Conservation (phyloP, 2,797 vertebrate species). For the Lagorchestes hirsutus region DNA sequence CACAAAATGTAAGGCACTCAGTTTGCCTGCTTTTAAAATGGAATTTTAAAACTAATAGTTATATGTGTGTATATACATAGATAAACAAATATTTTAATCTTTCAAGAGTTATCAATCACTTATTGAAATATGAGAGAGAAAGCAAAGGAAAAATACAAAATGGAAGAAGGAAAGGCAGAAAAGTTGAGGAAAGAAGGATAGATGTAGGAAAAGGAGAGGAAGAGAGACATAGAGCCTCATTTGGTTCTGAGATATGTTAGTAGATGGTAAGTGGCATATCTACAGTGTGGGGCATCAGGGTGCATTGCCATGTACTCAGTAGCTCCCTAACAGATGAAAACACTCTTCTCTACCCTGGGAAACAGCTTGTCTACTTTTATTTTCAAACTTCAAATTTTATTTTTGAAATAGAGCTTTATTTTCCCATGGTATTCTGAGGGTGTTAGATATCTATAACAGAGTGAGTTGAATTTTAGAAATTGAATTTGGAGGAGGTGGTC, state of each 20-base stretch:
- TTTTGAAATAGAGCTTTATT: not conserved
- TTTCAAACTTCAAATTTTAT: not conserved
- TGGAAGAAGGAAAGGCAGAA: not conserved
- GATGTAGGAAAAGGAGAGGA: not conserved
- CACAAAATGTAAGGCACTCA: not conserved
- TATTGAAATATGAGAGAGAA: not conserved
- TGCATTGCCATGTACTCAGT: not conserved
- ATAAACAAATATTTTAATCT: not conserved
- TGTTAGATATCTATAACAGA: not conserved
- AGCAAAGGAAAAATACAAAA: not conserved
- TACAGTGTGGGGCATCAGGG: not conserved
- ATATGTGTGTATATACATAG: not conserved
- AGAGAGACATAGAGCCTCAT: not conserved
- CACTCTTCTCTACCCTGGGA: not conserved
- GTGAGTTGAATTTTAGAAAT: not conserved
- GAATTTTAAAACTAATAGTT: not conserved
- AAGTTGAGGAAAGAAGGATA: not conserved
- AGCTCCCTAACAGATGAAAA: not conserved
- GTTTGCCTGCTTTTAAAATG: not conserved
- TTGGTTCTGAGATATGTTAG: not conserved
- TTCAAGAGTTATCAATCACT: not conserved
- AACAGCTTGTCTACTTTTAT: not conserved
- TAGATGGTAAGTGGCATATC: not conserved
- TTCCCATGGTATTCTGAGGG: not conserved
- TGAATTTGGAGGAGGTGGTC: not conserved